Base-by-base conservation (phyloP, 1,140 invertebrate genomes). In the Bombus terrestris region DNA sequence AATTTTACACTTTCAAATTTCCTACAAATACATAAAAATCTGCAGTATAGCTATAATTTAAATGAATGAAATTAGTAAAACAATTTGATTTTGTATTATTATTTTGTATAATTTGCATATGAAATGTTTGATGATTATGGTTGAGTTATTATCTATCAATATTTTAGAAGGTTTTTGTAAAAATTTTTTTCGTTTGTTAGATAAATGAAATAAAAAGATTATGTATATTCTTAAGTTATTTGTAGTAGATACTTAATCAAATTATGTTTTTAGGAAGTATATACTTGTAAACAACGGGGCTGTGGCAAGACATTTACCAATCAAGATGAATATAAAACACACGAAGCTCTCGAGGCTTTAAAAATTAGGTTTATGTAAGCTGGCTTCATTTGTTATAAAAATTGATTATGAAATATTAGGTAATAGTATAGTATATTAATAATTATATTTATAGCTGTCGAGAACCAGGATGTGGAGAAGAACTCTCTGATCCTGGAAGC, bases 271-370 rank as follows among this genome's bases (percentile, higher is more conserved):
- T 85, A 95, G 95, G 95, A 95, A 86, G 81, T 95, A 85, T 95
- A 95, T 64, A 94, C 93, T 57, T 95, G 95, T 71, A 95, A 95
- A 74, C 94, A 95, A 89, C 89, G 92, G 74, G 94, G 94, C 66
- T 95, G 95, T 53, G 94, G 94, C 1, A 95, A 95, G 74, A 93
- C 94, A 87, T 95, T 95, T 76, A 94, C 93, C 0, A 95, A 94
- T 92, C 94, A 94, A 79, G 95, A 95, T 83, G 94, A 95, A 87
- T 95, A 93, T 62, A 94, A 94, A 79, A 94, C 92, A 5, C 95
- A 95, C n/a, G 95, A 95, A 47, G 92, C 92, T 53, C 66, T 95
- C 9, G 95, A 95, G 79, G 91, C 93, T 79, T 87, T 95, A 37
- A 95, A 95, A 85, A 95, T 95, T 71, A 92, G 93, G 89, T 95